A percentile compares a stretch with the other conserved stretches of the same genome.
phyloP scores from a whole-genome alignment of 2,113 vertebrate species.

The Hippocampus abdominalis region DNA sequence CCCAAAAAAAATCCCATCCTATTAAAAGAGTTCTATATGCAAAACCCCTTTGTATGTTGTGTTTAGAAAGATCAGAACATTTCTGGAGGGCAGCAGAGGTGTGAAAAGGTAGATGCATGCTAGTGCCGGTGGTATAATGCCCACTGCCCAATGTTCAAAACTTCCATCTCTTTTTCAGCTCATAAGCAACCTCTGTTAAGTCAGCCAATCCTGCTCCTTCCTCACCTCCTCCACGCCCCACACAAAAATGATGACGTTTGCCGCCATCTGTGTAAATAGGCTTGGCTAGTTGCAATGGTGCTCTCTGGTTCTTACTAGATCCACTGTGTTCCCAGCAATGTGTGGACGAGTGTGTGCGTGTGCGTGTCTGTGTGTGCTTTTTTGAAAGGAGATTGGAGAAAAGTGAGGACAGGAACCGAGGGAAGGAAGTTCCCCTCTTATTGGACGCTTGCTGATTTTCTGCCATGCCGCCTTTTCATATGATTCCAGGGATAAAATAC shows the following conservation, averaged over 20 bases:
- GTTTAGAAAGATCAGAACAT: conserved; percentile 17
- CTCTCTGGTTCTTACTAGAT: conserved; percentile 20
- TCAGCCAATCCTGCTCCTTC: conserved; percentile 48
- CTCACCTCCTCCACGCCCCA: conserved; percentile 59
- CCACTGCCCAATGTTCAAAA: conserved; percentile 43
- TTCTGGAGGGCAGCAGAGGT: neutral
- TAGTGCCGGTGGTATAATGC: conserved; percentile 18
- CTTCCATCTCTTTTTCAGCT: conserved; percentile 42
- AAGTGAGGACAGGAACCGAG: conserved; percentile 14
- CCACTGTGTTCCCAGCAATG: conserved; percentile 18
- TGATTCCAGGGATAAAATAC: conserved; percentile 52
- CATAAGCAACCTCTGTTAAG: conserved; percentile 64
- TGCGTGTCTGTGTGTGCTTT: conserved; percentile 5
- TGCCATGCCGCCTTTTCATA: conserved; percentile 44
- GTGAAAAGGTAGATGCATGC: conserved; percentile 13
- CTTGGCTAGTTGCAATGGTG: conserved; percentile 38
- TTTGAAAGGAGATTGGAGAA: conserved; percentile 17
- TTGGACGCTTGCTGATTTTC: conserved; percentile 48
- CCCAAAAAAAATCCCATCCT: too few relatives aligned
- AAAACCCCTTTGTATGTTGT: neutral
- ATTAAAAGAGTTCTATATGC: neutral
- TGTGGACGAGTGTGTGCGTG: conserved; percentile 3
- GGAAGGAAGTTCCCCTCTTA: conserved; percentile 46
- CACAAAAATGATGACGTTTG: conserved; percentile 70
- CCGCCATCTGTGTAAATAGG: conserved; percentile 76